phyloP scores from a whole-genome alignment of 1,140 invertebrate species.

The Lepidostoma basale region DNA sequence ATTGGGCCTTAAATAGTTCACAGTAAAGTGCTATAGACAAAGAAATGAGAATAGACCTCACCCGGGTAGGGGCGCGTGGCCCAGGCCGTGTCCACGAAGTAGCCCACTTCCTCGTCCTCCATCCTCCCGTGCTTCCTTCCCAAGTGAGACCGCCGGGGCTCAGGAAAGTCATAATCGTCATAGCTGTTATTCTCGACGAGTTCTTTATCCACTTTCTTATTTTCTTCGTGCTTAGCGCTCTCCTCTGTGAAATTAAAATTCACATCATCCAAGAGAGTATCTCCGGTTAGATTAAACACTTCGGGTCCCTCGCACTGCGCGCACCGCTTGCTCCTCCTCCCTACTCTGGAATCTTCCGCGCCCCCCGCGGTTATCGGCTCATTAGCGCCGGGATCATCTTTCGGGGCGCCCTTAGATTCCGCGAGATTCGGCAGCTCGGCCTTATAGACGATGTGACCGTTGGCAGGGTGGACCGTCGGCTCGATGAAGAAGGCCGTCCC shows the following conservation, averaged over 20 bases:
- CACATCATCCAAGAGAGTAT: slow-evolving; percentile 48
- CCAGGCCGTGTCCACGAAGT: slow-evolving; percentile 59
- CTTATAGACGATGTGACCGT: slow-evolving; percentile 48
- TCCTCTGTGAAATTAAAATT: slow-evolving; percentile 39
- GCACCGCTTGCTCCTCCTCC: slow-evolving; percentile 35
- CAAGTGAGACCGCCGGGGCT: slow-evolving; percentile 23
- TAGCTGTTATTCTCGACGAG: slow-evolving; percentile 45
- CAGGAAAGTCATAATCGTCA: slow-evolving; percentile 36
- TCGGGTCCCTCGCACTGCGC: slow-evolving; percentile 29
- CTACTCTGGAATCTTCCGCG: background rate
- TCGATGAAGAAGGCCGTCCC: slow-evolving; percentile 53
- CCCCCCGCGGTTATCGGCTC: background rate
- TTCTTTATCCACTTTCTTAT: slow-evolving; percentile 35
- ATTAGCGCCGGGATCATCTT: slow-evolving; percentile 4
- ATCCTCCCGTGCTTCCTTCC: slow-evolving; percentile 43
- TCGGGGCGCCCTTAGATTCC: background rate
- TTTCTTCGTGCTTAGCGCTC: background rate
- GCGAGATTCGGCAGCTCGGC: slow-evolving; percentile 32
- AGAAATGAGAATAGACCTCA: too few species aligned
- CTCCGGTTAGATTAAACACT: slow-evolving; percentile 60
- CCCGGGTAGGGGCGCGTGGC: slow-evolving; percentile 50
- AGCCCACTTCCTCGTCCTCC: slow-evolving; percentile 53
- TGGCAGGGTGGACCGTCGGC: slow-evolving; percentile 46
- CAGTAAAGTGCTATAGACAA: too few species aligned
- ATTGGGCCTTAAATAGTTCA: too few species aligned